Evolutionary conservation across 2,797 vertebrate species (phyloP), one percentile per base, ranked within the genome.

Genomic region (Phoxinus dragarum): DNA sequence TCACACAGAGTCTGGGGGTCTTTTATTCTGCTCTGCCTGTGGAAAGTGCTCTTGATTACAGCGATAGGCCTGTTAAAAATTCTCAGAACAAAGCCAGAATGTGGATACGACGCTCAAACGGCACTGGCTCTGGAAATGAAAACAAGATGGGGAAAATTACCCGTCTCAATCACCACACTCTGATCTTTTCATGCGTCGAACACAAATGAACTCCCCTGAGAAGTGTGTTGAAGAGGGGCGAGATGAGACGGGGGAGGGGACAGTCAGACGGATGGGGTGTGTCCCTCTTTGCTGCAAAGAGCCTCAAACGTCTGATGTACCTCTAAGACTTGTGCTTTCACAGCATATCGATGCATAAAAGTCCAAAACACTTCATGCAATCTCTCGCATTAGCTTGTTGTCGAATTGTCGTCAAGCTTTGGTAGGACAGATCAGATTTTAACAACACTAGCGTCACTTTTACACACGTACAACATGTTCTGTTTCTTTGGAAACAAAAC

Each of bases 191-290:
- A 86, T 86, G 86, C 82, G 7, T 38, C 6, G 71, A 49, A 86
- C 89, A 87, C 87, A 91, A 91, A 91, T 89, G 79, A 84, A 81
- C 83, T 90, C 89, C 86, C 88, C 21, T 6, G 89, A 88, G 90
- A 84, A 83, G 83, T 87, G 71, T 86, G 67, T 71, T 84, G 66
- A 77, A 87, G 82, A 76, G 71, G 27, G 47, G 10, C 27, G 74
- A 83, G 69, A 56, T 69, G 68, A 81, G 54, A 81, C 42, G 56
- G 40, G 23, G 61, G 44, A 52, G 40, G 56, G 38, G 68, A 34
- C 23, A 52, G 84, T 31, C 56, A 64, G 79, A 75, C 66, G 42
- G 49, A 31, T 52, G 12, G 59, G 73, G 71, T 75, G 56, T 74
- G 81, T 75, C 71, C 40, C 42, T 36, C 73, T 83, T 73, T 75